Conservation (phyloP, 2,797 vertebrate species). For the Dallia pectoralis region DNA sequence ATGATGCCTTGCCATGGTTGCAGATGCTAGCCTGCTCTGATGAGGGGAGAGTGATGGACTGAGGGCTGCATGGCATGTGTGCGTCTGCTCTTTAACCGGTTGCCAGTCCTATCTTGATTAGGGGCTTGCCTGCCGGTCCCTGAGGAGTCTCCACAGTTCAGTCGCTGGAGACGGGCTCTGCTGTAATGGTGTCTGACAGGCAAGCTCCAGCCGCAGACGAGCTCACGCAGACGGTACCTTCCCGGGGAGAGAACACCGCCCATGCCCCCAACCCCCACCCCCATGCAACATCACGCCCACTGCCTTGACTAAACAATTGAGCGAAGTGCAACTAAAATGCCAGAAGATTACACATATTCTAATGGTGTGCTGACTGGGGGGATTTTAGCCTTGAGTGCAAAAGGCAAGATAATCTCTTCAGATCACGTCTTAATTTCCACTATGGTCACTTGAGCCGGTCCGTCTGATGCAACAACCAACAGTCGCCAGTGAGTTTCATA, state of each 20-base stretch:
- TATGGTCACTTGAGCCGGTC: neutral
- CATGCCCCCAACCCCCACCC: conserved; percentile 14
- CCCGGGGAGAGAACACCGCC: conserved; percentile 52
- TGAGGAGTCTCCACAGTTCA: conserved; percentile 58
- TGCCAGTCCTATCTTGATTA: conserved; percentile 76
- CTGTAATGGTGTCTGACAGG: conserved; percentile 77
- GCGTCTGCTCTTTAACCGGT: conserved; percentile 68
- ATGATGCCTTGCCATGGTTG: conserved; percentile 59
- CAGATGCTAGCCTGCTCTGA: conserved; percentile 50
- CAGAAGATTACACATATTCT: conserved; percentile 1
- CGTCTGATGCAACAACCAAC: neutral
- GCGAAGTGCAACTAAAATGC: conserved; percentile 13
- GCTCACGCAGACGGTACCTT: conserved; percentile 71
- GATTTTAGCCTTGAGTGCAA: neutral
- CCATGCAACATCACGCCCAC: conserved; percentile 36
- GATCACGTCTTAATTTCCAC: neutral
- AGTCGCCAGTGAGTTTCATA: neutral
- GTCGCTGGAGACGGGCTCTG: conserved; percentile 67
- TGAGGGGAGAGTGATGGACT: conserved; percentile 49
- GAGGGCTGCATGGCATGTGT: conserved; percentile 57
- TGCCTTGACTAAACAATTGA: conserved; percentile 18
- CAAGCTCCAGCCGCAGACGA: conserved; percentile 61
- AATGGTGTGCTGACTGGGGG: neutral
- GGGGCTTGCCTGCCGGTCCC: conserved; percentile 58
- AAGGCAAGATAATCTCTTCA: neutral